Conservation (phyloP, 2,888 invertebrate genomes). For the Hipparchia sbordonii region DNA sequence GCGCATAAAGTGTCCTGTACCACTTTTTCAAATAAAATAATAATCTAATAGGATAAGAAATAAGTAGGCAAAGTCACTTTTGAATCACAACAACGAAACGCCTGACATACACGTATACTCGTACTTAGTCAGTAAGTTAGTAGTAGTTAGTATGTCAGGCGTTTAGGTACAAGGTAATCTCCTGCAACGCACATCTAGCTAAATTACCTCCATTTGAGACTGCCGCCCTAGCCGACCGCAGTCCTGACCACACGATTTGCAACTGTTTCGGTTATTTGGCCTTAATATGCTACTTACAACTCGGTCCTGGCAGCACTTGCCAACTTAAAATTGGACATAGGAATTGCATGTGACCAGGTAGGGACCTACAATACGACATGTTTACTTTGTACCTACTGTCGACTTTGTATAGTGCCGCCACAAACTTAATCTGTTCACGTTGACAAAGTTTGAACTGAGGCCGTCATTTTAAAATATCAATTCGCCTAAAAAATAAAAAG, state of each 20-base stretch:
- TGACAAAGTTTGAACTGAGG: too few species aligned
- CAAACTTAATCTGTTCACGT: too few species aligned
- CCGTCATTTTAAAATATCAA: too few species aligned
- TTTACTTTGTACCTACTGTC: too few species aligned
- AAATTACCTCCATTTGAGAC: conserved; percentile 33
- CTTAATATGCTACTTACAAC: conserved; percentile 18
- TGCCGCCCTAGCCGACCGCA: conserved; percentile 29
- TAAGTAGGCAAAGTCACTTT: neutral
- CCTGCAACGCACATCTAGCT: conserved; percentile 18
- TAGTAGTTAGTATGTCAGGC: too few species aligned
- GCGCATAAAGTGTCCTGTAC: too few species aligned
- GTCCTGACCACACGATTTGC: conserved; percentile 33
- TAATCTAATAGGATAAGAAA: neutral
- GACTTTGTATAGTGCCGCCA: too few species aligned
- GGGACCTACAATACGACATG: too few species aligned
- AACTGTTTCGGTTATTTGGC: conserved; percentile 27
- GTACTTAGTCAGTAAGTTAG: too few species aligned
- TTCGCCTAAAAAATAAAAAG: too few species aligned
- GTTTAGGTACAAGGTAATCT: neutral
- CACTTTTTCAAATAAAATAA: too few species aligned
- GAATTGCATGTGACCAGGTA: neutral
- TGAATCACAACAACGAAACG: conserved; percentile 18
- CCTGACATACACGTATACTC: neutral
- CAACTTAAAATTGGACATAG: conserved; percentile 17
- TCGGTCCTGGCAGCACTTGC: conserved; percentile 12